Percentiles rank a stretch among this genome's conserved stretches.
Conservation (phyloP, 2,888 invertebrate genomes). For the Rutpela maculata region DNA sequence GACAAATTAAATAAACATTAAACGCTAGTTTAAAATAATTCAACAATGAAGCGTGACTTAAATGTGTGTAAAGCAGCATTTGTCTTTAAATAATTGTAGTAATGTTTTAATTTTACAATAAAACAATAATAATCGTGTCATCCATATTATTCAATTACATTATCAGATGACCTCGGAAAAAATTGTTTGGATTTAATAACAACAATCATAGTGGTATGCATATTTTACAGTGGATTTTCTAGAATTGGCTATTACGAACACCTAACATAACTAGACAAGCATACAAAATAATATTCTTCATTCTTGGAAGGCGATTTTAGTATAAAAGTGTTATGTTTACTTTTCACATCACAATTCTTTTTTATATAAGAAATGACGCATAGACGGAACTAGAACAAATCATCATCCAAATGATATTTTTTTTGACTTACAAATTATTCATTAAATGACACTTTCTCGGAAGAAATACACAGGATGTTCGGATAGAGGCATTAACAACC, state of each 20-base stretch:
- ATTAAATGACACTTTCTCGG: not conserved
- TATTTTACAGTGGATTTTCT: constrained; percentile 14
- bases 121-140: constrained; percentile 31
- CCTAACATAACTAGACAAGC: not conserved
- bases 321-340: not conserved
- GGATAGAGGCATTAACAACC: too few relatives aligned
- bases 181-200: constrained; percentile 34
- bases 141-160: constrained; percentile 35
- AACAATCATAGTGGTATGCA: constrained; percentile 21
- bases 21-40: not conserved
- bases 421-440: not conserved
- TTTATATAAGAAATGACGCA: not conserved
- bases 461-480: too few relatives aligned
- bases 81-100: not conserved
- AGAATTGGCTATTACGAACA: constrained; percentile 14
- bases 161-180: constrained; percentile 32
- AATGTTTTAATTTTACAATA: not conserved
- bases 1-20: not conserved
- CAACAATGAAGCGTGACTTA: constrained; percentile 2
- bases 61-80: not conserved
- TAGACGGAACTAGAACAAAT: constrained; percentile 19
- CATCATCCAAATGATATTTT: not conserved
- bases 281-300: not conserved
- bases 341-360: not conserved
- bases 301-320: not conserved